A percentile compares a stretch with the other conserved stretches of the same genome.
Conservation (phyloP, 2,797 vertebrate species). For the Adrianichthys oophorus region DNA sequence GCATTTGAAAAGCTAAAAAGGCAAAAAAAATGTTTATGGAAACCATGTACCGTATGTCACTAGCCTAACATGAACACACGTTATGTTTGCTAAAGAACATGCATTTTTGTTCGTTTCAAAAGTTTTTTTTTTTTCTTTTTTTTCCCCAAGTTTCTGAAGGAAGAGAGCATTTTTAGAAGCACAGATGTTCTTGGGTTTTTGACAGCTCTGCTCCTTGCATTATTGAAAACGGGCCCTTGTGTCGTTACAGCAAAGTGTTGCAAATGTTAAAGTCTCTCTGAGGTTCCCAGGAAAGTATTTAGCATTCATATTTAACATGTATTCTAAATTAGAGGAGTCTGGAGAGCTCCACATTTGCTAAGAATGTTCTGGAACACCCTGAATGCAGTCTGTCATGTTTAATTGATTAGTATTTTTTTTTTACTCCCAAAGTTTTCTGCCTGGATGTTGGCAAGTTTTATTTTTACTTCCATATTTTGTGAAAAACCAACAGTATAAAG, state of each 20-base stretch:
- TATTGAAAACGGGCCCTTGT: constrained; percentile 46
- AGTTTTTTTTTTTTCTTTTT: too few relatives aligned
- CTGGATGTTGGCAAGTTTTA: constrained; percentile 3
- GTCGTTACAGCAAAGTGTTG: constrained; percentile 29
- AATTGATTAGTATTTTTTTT: not conserved
- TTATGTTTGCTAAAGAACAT: too few relatives aligned
- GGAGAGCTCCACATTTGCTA: constrained; percentile 24
- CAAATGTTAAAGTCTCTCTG: constrained; percentile 17
- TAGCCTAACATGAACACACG: too few relatives aligned
- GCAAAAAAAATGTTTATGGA: too few relatives aligned
- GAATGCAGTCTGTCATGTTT: constrained; percentile 14
- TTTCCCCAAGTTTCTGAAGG: not conserved
- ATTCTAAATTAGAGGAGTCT: constrained; percentile 44
- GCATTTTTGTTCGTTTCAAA: not conserved
- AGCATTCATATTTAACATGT: constrained; percentile 55
- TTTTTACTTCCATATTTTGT: constrained; percentile 3
- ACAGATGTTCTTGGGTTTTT: constrained; percentile 27
- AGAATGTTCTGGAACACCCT: constrained; percentile 10
- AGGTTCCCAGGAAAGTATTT: constrained; percentile 22
- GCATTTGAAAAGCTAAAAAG: too few relatives aligned
- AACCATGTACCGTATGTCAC: too few relatives aligned
- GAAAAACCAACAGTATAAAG: not conserved
- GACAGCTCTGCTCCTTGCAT: constrained; percentile 40
- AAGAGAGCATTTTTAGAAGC: constrained; percentile 15
- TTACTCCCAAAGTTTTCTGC: not conserved